Percentiles rank a stretch among this genome's conserved stretches.
These are phyloP conservation scores for Ommatoiulus sabulosus DNA, from an alignment of 2,888 invertebrate genomes.

Conservation along the genomic window DNA sequence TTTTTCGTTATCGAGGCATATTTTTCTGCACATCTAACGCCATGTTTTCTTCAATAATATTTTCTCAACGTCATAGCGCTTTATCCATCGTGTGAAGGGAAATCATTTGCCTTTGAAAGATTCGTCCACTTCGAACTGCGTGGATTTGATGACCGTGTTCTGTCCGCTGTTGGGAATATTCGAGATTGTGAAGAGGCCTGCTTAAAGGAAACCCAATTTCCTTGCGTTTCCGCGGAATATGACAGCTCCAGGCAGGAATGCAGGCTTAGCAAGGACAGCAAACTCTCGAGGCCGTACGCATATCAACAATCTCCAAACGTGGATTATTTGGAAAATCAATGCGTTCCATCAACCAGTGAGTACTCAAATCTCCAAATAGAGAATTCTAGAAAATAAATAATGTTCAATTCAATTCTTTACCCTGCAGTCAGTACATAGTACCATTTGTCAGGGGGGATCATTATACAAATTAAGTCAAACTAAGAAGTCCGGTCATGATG, in stretches of 20 bases:
- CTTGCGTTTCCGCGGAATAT: constrained; percentile 68
- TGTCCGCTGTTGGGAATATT: constrained; percentile 39
- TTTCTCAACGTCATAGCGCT: neutral
- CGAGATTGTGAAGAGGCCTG: constrained; percentile 58
- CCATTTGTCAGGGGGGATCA: too few species aligned
- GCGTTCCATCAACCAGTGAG: constrained; percentile 69
- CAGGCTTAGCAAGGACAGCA: constrained; percentile 70
- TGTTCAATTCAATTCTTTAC: too few species aligned
- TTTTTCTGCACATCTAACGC: neutral
- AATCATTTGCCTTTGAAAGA: constrained; percentile 70
- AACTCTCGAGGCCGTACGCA: constrained; percentile 70
- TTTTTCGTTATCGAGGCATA: too few species aligned
- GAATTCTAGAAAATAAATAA: too few species aligned
- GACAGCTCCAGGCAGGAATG: constrained; percentile 69
- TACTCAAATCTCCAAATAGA: neutral
- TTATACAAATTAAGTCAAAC: too few species aligned
- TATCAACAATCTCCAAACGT: constrained; percentile 66
- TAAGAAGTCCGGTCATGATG: too few species aligned
- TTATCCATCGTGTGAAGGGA: constrained; percentile 56
- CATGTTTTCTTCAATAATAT: neutral
- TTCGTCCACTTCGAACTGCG: constrained; percentile 69
- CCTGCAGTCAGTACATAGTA: too few species aligned
- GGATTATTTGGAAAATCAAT: constrained; percentile 72
- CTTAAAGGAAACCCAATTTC: constrained; percentile 56
- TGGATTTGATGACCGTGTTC: constrained; percentile 64